Evolutionary conservation across 2,888 invertebrate species (phyloP).

Genomic region (Drosophila paranaensis): DNA sequence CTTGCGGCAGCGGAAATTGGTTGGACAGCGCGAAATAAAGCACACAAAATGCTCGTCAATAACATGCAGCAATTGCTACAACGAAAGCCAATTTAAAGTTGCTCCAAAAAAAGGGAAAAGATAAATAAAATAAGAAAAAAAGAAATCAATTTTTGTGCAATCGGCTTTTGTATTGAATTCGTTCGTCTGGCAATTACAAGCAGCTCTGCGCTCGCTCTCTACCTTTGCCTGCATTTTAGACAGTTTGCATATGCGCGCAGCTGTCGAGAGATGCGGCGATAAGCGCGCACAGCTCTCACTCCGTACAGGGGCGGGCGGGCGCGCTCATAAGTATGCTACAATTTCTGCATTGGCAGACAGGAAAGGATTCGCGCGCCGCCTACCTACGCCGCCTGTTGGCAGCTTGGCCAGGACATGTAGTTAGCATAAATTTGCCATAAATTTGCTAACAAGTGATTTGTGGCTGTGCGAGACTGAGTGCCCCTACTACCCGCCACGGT

Average conservation of each 20-base stretch:
- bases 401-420: constrained; percentile 65
- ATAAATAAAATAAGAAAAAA: constrained; percentile 29
- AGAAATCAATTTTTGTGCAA: constrained; percentile 29
- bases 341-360: constrained; percentile 44
- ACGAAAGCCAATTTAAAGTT: constrained; percentile 73
- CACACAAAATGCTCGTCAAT: constrained; percentile 72
- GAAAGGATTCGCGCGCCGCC: constrained; percentile 30
- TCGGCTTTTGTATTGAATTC: constrained; percentile 55
- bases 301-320: background rate
- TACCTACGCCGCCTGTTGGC: constrained; percentile 42
- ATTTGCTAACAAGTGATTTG: constrained; percentile 82
- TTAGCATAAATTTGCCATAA: constrained; percentile 82
- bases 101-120: constrained; percentile 18
- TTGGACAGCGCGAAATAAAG: constrained; percentile 72
- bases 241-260: constrained; percentile 60
- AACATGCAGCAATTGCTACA: constrained; percentile 52
- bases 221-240: constrained; percentile 30
- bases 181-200: constrained; percentile 30
- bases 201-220: background rate
- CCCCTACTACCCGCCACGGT: background rate
- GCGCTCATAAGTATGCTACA: constrained; percentile 56
- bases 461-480: constrained; percentile 46
- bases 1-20: constrained; percentile 73
- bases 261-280: constrained; percentile 67
- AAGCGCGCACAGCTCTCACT: constrained; percentile 11